Conservation (phyloP, 2,797 vertebrate species). For the Coranthus polyacanthus region DNA sequence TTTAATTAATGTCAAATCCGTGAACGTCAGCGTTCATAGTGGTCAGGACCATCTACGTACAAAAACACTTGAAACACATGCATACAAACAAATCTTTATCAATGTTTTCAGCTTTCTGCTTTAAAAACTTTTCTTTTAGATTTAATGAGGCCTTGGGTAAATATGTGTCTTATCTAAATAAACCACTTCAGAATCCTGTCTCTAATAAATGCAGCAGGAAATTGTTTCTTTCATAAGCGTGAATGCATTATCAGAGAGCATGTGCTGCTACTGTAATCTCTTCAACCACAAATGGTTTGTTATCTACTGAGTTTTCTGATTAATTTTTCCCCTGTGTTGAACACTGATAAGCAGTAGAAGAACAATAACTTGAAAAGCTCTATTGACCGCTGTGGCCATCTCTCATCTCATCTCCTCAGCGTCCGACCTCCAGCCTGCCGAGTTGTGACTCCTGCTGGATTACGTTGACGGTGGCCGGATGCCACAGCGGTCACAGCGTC, state of each 20-base stretch:
- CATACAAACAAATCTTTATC: neutral
- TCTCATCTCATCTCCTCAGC: too few species aligned
- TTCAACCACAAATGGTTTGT: slow-evolving; percentile 30
- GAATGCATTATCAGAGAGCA: neutral
- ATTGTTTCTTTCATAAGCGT: slow-evolving; percentile 6
- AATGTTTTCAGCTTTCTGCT: slow-evolving; percentile 7
- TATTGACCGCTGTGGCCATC: neutral
- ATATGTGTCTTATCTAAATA: slow-evolving; percentile 8
- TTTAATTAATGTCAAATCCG: too few species aligned
- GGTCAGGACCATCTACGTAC: neutral
- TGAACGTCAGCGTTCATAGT: too few species aligned
- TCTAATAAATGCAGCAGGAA: neutral
- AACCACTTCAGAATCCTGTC: slow-evolving; percentile 12
- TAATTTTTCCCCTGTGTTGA: slow-evolving; percentile 3
- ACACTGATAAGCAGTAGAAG: slow-evolving; percentile 9
- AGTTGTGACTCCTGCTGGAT: slow-evolving; percentile 21
- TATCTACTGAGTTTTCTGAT: slow-evolving; percentile 10
- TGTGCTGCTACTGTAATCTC: neutral
- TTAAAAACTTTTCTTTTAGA: neutral
- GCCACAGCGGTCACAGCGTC: too few species aligned
- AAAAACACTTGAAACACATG: neutral
- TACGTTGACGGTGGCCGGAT: too few species aligned
- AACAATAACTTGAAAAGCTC: slow-evolving; percentile 4
- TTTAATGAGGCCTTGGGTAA: neutral
- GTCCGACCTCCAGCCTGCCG: slow-evolving; percentile 1